These are phyloP conservation scores for Oxycera nigricornis DNA, from an alignment of 2,888 invertebrate genomes.

Conservation along the genomic window DNA sequence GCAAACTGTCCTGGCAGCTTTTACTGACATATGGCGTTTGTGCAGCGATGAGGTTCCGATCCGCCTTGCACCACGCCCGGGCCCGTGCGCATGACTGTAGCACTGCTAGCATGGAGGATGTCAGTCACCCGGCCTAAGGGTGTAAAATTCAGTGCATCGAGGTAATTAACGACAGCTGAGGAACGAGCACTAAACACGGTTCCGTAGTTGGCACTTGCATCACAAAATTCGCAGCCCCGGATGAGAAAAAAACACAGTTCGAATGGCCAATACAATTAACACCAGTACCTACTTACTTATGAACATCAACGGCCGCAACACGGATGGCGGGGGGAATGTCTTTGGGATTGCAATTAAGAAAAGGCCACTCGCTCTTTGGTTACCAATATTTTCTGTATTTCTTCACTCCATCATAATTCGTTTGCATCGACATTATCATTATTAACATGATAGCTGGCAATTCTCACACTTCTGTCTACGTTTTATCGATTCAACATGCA, in stretches of 20 bases:
- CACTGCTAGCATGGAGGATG: conserved; percentile 13
- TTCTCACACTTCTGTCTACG: conserved; percentile 12
- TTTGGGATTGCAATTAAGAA: not conserved
- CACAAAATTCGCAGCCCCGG: not conserved
- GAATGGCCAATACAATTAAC: not conserved
- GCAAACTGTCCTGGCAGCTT: too few species aligned
- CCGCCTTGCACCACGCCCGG: conserved; percentile 43
- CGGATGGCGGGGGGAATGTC: not conserved
- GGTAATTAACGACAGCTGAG: not conserved
- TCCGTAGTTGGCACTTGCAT: not conserved
- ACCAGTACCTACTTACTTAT: not conserved
- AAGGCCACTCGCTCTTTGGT: conserved; percentile 12
- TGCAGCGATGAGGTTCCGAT: not conserved
- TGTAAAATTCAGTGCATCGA: not conserved
- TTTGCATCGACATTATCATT: conserved; percentile 9
- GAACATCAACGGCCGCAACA: not conserved
- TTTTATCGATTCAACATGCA: not conserved
- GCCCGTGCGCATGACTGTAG: conserved; percentile 39
- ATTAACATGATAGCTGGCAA: not conserved
- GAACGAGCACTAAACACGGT: not conserved
- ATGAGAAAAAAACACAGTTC: not conserved
- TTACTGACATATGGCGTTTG: not conserved
- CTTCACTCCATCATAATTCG: conserved; percentile 10
- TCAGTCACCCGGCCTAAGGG: conserved; percentile 2
- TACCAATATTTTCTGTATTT: conserved; percentile 39